A percentile compares a stretch with the other conserved stretches of the same genome.
Evolutionary conservation across 2,888 invertebrate genomes (phyloP).

Genomic region (Alentia gelatinosa): DNA sequence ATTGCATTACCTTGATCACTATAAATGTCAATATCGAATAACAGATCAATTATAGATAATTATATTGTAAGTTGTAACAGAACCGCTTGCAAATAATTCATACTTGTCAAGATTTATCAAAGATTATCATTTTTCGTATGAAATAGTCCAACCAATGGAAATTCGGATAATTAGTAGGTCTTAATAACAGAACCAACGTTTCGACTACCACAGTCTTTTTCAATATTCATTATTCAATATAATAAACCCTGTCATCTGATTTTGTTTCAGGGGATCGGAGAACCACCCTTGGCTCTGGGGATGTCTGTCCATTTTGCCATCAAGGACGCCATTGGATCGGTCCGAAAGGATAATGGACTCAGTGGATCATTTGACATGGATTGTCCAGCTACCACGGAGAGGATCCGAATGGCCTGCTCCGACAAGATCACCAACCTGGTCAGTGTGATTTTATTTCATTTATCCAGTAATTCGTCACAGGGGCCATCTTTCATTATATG

Average conservation of each 20-base stretch:
- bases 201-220: neutral
- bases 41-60: too few species aligned
- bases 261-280: conserved; percentile 91
- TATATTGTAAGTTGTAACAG: neutral
- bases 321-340: conserved; percentile 89
- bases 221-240: neutral
- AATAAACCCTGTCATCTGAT: too few species aligned
- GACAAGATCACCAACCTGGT: conserved; percentile 31
- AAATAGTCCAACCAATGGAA: neutral
- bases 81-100: neutral
- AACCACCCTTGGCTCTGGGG: conserved; percentile 95
- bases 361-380: conserved; percentile 85
- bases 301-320: conserved; percentile 94
- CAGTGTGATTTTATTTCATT: neutral
- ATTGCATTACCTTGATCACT: too few species aligned
- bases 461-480: neutral
- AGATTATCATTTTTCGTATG: neutral
- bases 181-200: neutral
- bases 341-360: conserved; percentile 87
- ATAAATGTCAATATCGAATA: too few species aligned
- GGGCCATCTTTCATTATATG: too few species aligned
- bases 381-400: conserved; percentile 93
- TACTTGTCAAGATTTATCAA: neutral
- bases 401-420: conserved; percentile 93
- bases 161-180: neutral